Evolutionary conservation across 2,888 invertebrate genomes (phyloP).

Genomic region (Cerceris ruficornis): DNA sequence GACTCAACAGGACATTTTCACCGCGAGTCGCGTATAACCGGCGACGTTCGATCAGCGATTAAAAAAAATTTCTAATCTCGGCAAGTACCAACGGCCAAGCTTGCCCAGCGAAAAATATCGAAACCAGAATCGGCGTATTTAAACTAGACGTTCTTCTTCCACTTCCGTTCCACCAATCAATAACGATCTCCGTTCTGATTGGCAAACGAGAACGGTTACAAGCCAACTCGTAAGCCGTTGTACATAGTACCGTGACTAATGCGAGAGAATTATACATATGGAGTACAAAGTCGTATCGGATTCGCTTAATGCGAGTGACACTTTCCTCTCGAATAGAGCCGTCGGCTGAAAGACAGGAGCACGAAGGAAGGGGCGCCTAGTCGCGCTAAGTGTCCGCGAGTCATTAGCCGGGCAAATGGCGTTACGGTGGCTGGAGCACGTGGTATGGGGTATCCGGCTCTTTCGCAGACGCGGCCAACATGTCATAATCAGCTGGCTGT

Average conservation of each 20-base stretch:
- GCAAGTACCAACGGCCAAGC: background rate
- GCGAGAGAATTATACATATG: conserved; percentile 20
- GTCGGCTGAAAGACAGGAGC: conserved; percentile 22
- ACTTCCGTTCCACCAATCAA: background rate
- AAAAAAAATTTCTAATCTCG: background rate
- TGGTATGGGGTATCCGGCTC: conserved; percentile 68
- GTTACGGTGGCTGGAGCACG: conserved; percentile 78
- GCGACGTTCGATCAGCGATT: background rate
- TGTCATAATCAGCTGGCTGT: conserved; percentile 81
- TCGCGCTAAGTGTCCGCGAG: conserved; percentile 75
- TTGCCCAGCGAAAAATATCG: background rate
- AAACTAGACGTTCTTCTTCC: background rate
- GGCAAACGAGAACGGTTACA: conserved; percentile 3
- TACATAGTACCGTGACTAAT: conserved; percentile 28
- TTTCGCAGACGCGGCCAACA: conserved; percentile 73
- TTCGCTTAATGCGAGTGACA: conserved; percentile 24
- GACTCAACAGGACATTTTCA: background rate
- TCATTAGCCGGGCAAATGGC: conserved; percentile 80
- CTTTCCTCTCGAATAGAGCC: conserved; percentile 44
- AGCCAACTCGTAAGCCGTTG: conserved; percentile 16
- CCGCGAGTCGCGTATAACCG: conserved; percentile 34
- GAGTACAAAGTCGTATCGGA: conserved; percentile 11
- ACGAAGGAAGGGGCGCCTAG: conserved; percentile 10
- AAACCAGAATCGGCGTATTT: conserved; percentile 38
- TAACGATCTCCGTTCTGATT: background rate